These are phyloP conservation scores for Helobdella robusta DNA, from an alignment of 2,888 invertebrate genomes.

Conservation along the genomic window DNA sequence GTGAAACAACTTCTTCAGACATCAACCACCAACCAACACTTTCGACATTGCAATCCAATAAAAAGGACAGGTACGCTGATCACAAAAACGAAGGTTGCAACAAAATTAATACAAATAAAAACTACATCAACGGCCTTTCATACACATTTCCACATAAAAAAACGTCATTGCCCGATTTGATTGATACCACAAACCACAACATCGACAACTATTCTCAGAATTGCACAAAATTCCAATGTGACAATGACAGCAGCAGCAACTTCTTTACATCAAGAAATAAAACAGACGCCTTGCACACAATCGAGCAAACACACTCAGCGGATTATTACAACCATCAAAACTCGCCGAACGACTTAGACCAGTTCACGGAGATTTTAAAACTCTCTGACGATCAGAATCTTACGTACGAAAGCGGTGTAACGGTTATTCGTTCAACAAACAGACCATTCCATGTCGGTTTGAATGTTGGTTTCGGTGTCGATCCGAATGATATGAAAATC, in stretches of 20 bases:
- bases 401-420: no score
- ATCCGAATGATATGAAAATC: slow-evolving; percentile 11
- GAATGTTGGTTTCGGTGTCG: background rate
- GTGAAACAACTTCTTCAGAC: background rate
- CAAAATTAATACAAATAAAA: background rate
- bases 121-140: background rate
- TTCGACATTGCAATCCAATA: background rate
- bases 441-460: slow-evolving; percentile 9
- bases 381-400: background rate
- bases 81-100: background rate
- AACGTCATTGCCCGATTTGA: background rate
- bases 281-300: no score
- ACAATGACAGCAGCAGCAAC: background rate
- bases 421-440: background rate
- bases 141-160: background rate
- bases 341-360: no score
- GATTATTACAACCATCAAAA: background rate
- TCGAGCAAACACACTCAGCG: background rate
- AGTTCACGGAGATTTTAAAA: background rate
- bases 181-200: background rate
- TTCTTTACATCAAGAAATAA: background rate
- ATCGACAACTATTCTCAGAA: background rate
- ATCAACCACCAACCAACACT: background rate
- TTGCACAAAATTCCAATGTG: background rate
- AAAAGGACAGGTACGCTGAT: background rate